Percentiles rank a stretch among this genome's conserved stretches.
These are phyloP conservation scores for Poecilobothrus nobilitatus DNA, from an alignment of 2,888 invertebrate genomes.

Conservation along the genomic window DNA sequence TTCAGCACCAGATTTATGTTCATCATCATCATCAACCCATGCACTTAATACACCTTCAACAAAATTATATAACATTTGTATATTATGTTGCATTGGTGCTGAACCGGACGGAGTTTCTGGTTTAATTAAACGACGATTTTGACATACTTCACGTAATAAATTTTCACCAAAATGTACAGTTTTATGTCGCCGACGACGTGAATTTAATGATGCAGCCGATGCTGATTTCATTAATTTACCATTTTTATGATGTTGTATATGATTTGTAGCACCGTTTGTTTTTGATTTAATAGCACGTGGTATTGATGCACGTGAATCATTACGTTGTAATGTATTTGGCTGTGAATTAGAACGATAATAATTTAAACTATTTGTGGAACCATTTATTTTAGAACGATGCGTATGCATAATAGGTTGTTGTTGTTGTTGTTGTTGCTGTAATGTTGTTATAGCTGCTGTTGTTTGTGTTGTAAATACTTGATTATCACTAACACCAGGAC, in stretches of 20 bases:
- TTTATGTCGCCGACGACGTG: slow-evolving; percentile 64
- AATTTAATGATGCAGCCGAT: slow-evolving; percentile 55
- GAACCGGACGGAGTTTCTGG: slow-evolving; percentile 43
- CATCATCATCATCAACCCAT: slow-evolving; percentile 59
- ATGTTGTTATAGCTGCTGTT: not conserved
- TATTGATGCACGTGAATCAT: slow-evolving; percentile 38
- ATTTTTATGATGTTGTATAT: slow-evolving; percentile 17
- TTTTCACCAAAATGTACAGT: slow-evolving; percentile 73
- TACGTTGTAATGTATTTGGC: slow-evolving; percentile 40
- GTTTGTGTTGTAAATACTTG: not conserved
- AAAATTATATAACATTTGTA: slow-evolving; percentile 72
- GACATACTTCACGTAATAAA: slow-evolving; percentile 63
- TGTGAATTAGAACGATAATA: slow-evolving; percentile 42
- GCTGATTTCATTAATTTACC: slow-evolving; percentile 45
- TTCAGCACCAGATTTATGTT: slow-evolving; percentile 61
- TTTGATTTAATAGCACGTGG: slow-evolving; percentile 26
- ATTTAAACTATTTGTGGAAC: slow-evolving; percentile 17
- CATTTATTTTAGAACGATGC: slow-evolving; percentile 12
- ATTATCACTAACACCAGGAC: not conserved
- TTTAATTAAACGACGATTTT: slow-evolving; percentile 54
- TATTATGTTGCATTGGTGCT: slow-evolving; percentile 59
- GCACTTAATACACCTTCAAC: slow-evolving; percentile 71
- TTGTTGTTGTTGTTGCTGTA: not conserved
- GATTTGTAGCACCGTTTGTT: slow-evolving; percentile 23
- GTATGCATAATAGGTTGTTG: slow-evolving; percentile 23